phyloP scores from a whole-genome alignment of 2,113 vertebrate species.

The Lonchura striata region DNA sequence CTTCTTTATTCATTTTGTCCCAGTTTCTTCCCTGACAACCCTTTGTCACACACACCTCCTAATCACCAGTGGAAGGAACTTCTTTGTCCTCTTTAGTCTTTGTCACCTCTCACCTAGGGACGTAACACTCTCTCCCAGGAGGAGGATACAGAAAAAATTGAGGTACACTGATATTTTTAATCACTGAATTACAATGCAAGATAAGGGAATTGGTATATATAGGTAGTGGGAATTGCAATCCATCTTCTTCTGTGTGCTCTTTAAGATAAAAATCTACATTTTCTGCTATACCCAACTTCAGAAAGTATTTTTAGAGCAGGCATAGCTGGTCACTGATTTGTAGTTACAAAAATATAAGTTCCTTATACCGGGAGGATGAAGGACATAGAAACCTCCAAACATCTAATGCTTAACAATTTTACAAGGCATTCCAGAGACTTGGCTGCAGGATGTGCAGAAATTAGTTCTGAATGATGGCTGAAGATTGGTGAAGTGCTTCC shows the following conservation, averaged over 20 bases:
- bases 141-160: not conserved
- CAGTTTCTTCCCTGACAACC: not conserved
- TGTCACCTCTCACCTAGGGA: accelerated
- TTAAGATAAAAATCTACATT: not conserved
- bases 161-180: not conserved
- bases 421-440: not conserved
- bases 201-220: accelerated
- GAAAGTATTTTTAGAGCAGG: not conserved
- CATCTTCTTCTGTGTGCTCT: not conserved
- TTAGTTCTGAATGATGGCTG: not conserved
- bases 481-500: not conserved
- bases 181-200: not conserved
- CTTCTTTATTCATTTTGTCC: accelerated
- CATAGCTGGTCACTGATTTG: not conserved
- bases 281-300: not conserved
- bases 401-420: not conserved
- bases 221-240: not conserved
- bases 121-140: not conserved
- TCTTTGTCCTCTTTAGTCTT: not conserved
- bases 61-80: accelerated
- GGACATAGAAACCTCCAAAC: not conserved
- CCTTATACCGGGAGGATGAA: not conserved
- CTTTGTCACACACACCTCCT: not conserved
- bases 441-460: not conserved
- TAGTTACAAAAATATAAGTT: not conserved